These are phyloP conservation scores for Carcina quercana DNA, from an alignment of 2,888 invertebrate species.

Conservation along the genomic window DNA sequence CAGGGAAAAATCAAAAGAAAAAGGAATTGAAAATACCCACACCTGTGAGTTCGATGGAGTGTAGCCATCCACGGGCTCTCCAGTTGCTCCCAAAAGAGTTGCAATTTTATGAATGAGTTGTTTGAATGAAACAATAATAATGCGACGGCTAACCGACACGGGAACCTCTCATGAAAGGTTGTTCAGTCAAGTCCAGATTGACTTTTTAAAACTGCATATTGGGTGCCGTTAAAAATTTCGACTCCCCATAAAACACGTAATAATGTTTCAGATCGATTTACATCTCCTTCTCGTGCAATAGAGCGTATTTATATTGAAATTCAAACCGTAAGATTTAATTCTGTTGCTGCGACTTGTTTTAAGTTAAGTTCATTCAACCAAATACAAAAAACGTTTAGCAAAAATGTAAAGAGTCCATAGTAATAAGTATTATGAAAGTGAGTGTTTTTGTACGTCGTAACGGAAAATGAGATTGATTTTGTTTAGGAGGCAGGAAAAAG, in stretches of 20 bases:
- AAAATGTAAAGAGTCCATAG: too few species aligned
- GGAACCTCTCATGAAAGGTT: conserved; percentile 38
- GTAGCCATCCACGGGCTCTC: conserved; percentile 46
- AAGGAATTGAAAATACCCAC: conserved; percentile 30
- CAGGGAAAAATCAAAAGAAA: conserved; percentile 30
- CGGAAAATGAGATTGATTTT: too few species aligned
- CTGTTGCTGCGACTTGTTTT: too few species aligned
- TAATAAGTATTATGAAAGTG: too few species aligned
- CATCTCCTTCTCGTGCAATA: too few species aligned
- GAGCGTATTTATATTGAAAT: too few species aligned
- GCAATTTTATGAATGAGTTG: conserved; percentile 72
- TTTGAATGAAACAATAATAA: conserved; percentile 68
- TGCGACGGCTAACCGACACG: conserved; percentile 38
- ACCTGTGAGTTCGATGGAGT: conserved; percentile 47
- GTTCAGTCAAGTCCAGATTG: conserved; percentile 31
- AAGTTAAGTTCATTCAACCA: too few species aligned
- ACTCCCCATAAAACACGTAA: conserved; percentile 49
- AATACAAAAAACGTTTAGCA: too few species aligned
- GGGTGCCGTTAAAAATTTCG: conserved; percentile 38
- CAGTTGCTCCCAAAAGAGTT: conserved; percentile 51
- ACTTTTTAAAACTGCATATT: conserved; percentile 37
- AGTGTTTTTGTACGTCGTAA: too few species aligned
- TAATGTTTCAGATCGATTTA: conserved; percentile 37
- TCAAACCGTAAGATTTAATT: too few species aligned
- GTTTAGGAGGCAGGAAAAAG: too few species aligned